A percentile compares a stretch with the other conserved stretches of the same genome.
Evolutionary conservation across 2,797 vertebrate species (phyloP).

Genomic region (Lagorchestes hirsutus): DNA sequence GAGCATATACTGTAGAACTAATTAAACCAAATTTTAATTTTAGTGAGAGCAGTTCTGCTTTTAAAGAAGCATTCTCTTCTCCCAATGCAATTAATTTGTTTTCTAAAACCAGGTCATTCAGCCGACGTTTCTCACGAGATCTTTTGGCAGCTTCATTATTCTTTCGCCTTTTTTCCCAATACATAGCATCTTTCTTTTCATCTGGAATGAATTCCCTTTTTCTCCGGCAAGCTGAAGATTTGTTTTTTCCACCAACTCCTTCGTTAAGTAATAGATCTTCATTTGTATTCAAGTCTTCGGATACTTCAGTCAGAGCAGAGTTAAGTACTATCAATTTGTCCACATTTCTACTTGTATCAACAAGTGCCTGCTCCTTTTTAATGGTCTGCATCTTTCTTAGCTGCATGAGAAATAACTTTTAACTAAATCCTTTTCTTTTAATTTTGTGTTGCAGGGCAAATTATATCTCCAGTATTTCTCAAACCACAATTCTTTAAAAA

Average conservation of each 20-base stretch:
- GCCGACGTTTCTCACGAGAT: constrained; percentile 95
- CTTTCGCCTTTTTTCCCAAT: constrained; percentile 97
- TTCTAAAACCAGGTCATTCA: constrained; percentile 98
- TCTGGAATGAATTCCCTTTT: constrained; percentile 98
- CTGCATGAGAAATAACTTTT: constrained; percentile 86
- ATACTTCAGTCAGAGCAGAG: constrained; percentile 87
- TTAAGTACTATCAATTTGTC: constrained; percentile 91
- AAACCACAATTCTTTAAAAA: constrained; percentile 51
- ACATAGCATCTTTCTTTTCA: constrained; percentile 96
- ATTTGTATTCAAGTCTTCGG: constrained; percentile 87
- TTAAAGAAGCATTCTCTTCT: constrained; percentile 95
- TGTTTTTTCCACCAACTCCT: constrained; percentile 86
- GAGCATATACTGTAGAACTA: constrained; percentile 92
- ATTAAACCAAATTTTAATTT: constrained; percentile 96
- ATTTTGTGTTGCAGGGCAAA: constrained; percentile 56
- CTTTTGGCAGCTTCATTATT: constrained; percentile 98
- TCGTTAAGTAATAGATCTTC: constrained; percentile 89
- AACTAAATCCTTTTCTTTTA: constrained; percentile 44
- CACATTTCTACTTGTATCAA: constrained; percentile 85
- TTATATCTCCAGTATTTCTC: constrained; percentile 65
- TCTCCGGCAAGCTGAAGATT: constrained; percentile 89
- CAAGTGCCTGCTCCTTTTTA: constrained; percentile 91
- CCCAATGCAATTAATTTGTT: constrained; percentile 96
- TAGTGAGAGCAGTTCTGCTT: constrained; percentile 93
- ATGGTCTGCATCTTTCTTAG: constrained; percentile 93